Conservation (phyloP, 23 tunicate genomes). For the Corella eumyota region DNA sequence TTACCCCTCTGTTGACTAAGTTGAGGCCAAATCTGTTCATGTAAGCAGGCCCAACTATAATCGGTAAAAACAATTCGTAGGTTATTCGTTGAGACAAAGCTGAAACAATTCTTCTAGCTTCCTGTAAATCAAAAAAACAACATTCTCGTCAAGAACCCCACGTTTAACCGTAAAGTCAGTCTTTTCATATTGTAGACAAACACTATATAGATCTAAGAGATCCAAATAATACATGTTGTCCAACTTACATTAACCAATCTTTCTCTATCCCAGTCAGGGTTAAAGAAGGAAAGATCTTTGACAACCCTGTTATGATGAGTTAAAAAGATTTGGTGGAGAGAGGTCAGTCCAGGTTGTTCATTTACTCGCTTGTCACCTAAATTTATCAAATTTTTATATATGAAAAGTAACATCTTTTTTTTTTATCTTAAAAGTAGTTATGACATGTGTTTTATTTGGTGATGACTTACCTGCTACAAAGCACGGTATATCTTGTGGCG, state of each 20-base stretch:
- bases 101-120: constrained; percentile 22
- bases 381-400: not conserved
- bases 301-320: constrained; percentile 57
- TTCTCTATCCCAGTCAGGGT: constrained; percentile 32
- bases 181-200: no score
- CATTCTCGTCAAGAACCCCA: no score
- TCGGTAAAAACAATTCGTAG: constrained; percentile 40
- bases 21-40: constrained; percentile 46
- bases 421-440: no score
- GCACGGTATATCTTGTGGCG: constrained; percentile 31
- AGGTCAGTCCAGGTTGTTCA: constrained; percentile 57
- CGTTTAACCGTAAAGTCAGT: no score
- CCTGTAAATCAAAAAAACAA: constrained; percentile 19
- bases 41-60: constrained; percentile 18
- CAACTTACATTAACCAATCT: constrained; percentile 29
- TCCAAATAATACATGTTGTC: no score
- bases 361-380: constrained; percentile 69
- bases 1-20: no score
- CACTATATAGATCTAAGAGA: no score
- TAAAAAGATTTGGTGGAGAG: constrained; percentile 47
- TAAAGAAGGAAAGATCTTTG: constrained; percentile 8
- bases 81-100: constrained; percentile 45
- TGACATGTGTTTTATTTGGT: no score
- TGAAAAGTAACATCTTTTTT: no score
- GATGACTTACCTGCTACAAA: constrained; percentile 35